A percentile compares a stretch with the other conserved stretches of the same genome.
Evolutionary conservation across 1,140 invertebrate genomes (phyloP).

Genomic region (Drosophila nasuta): DNA sequence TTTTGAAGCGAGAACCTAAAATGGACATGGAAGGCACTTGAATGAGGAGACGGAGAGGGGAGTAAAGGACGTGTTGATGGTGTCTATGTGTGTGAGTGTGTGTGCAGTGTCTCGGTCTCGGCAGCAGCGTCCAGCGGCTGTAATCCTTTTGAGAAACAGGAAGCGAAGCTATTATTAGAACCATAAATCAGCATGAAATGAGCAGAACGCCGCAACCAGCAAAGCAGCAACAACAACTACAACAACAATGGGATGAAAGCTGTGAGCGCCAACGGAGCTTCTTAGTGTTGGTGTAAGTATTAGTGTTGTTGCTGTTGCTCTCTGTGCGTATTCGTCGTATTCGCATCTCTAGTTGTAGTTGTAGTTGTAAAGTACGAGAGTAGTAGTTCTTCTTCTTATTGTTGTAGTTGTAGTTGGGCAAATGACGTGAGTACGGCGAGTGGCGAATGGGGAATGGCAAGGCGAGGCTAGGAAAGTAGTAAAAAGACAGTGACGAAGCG

Average conservation of each 20-base stretch:
- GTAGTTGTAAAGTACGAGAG: slow-evolving; percentile 26
- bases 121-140: slow-evolving; percentile 36
- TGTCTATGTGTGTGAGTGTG: slow-evolving; percentile 21
- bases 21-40: slow-evolving; percentile 30
- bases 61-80: slow-evolving; percentile 34
- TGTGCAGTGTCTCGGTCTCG: slow-evolving; percentile 32
- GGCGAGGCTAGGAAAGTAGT: slow-evolving; percentile 46
- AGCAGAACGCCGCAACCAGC: slow-evolving; percentile 69
- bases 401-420: slow-evolving; percentile 46
- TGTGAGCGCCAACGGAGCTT: slow-evolving; percentile 36
- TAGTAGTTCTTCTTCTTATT: slow-evolving; percentile 49
- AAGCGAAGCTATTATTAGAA: slow-evolving; percentile 84
- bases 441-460: slow-evolving; percentile 21
- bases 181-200: slow-evolving; percentile 85
- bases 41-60: slow-evolving; percentile 6
- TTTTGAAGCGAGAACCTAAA: slow-evolving; percentile 15
- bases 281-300: background rate
- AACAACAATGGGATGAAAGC: slow-evolving; percentile 25
- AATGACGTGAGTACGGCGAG: slow-evolving; percentile 64
- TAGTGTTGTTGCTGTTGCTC: slow-evolving; percentile 28
- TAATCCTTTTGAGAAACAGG: slow-evolving; percentile 78
- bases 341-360: slow-evolving; percentile 45
- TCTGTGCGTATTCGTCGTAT: slow-evolving; percentile 61
- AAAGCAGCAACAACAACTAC: slow-evolving; percentile 31
- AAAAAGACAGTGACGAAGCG: slow-evolving; percentile 45